A percentile compares a stretch with the other conserved stretches of the same genome.
These are phyloP conservation scores for Nomada flava DNA, from an alignment of 2,888 invertebrate genomes.

Conservation along the genomic window DNA sequence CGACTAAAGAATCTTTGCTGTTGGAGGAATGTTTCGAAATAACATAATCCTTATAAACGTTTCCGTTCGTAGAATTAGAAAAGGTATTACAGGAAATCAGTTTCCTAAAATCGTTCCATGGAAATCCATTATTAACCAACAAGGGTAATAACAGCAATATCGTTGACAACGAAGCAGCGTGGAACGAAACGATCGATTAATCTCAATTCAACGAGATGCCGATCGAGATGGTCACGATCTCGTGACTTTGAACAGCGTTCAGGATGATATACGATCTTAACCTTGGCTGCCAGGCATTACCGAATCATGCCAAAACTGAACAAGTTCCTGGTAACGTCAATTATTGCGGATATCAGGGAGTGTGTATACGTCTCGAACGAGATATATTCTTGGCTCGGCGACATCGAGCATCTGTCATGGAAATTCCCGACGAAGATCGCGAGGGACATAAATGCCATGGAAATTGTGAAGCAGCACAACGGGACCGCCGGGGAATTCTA, in stretches of 20 bases:
- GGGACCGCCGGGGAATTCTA: conserved; percentile 75
- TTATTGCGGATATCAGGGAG: conserved; percentile 72
- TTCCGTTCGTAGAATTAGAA: background rate
- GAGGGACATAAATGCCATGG: conserved; percentile 71
- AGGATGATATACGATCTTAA: conserved; percentile 34
- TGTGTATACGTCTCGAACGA: conserved; percentile 66
- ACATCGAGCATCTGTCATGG: conserved; percentile 72
- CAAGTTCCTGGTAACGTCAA: conserved; percentile 68
- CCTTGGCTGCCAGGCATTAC: conserved; percentile 9
- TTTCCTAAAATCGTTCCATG: no score
- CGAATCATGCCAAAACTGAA: conserved; percentile 68
- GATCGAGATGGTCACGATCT: conserved; percentile 15
- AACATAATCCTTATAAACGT: no score
- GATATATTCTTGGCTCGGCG: conserved; percentile 68
- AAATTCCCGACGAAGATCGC: conserved; percentile 72
- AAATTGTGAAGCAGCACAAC: conserved; percentile 68
- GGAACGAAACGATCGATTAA: conserved; percentile 10
- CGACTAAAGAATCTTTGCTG: no score
- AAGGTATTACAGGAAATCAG: no score
- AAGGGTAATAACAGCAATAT: background rate
- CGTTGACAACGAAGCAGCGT: background rate
- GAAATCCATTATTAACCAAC: no score
- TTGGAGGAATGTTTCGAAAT: no score
- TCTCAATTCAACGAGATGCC: conserved; percentile 7
- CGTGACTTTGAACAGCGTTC: conserved; percentile 20